Evolutionary conservation across 2,797 vertebrate genomes (phyloP).

Genomic region (Paguma larvata): DNA sequence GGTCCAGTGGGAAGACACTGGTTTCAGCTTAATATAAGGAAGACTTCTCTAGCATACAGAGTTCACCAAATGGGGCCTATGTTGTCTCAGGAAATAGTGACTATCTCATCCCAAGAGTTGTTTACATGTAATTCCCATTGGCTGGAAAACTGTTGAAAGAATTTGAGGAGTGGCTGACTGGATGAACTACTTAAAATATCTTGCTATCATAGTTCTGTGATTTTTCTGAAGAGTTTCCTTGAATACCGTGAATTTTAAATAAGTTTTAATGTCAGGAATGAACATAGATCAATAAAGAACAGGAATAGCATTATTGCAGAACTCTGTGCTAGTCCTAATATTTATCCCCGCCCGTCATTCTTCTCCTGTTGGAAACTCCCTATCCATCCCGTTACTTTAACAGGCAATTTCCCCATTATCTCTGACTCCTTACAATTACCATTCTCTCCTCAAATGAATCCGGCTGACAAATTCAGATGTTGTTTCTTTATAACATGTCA

Average conservation of each 20-base stretch:
- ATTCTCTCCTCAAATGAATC: conserved; percentile 16
- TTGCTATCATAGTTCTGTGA: not conserved
- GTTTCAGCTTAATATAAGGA: not conserved
- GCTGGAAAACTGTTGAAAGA: not conserved
- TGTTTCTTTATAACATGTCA: conserved; percentile 10
- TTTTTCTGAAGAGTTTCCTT: conserved; percentile 50
- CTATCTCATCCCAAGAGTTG: not conserved
- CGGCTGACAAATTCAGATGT: not conserved
- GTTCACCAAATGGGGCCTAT: not conserved
- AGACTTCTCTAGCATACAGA: not conserved
- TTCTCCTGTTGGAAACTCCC: not conserved
- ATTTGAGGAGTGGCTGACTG: not conserved
- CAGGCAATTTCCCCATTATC: conserved; percentile 36
- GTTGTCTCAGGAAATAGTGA: not conserved
- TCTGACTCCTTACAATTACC: conserved; percentile 27
- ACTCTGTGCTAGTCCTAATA: conserved; percentile 20
- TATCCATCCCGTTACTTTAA: not conserved
- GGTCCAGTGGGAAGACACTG: not conserved
- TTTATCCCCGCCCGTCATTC: conserved; percentile 50
- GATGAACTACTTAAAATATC: not conserved
- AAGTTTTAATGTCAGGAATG: conserved; percentile 37
- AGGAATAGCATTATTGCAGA: not conserved
- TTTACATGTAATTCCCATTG: not conserved
- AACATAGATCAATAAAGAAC: conserved; percentile 3
- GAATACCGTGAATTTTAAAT: conserved; percentile 38